A percentile compares a stretch with the other conserved stretches of the same genome.
These are phyloP conservation scores for Takifugu ocellatus DNA, from an alignment of 2,797 vertebrate genomes.

Conservation along the genomic window DNA sequence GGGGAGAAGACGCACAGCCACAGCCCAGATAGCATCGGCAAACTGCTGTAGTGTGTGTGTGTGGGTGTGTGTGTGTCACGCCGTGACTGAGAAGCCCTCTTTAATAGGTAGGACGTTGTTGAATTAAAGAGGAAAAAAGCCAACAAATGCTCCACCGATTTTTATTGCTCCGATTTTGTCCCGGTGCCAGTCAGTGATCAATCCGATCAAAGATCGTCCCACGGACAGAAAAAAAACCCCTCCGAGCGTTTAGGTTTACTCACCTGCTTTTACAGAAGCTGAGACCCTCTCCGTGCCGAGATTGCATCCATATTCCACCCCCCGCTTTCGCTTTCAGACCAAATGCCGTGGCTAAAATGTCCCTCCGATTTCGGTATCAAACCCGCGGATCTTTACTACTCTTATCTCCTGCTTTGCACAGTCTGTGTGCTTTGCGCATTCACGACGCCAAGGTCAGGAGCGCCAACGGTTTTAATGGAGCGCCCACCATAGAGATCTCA, in stretches of 20 bases:
- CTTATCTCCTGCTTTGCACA: constrained; percentile 66
- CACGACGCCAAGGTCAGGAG: constrained; percentile 82
- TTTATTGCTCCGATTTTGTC: neutral
- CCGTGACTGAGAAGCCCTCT: constrained; percentile 49
- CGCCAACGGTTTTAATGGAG: constrained; percentile 76
- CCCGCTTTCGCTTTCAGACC: constrained; percentile 30
- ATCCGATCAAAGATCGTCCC: constrained; percentile 37
- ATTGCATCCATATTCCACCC: constrained; percentile 53
- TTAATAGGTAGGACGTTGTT: constrained; percentile 55
- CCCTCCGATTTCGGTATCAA: constrained; percentile 42
- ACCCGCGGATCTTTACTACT: constrained; percentile 60
- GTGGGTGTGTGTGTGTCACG: constrained; percentile 39
- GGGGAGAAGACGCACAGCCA: constrained; percentile 55
- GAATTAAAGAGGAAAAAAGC: constrained; percentile 8
- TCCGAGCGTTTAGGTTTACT: constrained; percentile 56
- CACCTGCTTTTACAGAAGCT: constrained; percentile 68
- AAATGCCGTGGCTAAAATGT: constrained; percentile 29
- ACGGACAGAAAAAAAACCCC: neutral
- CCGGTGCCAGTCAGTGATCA: constrained; percentile 25
- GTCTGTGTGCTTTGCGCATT: constrained; percentile 76
- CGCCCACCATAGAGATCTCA: constrained; percentile 73
- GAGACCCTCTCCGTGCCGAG: constrained; percentile 59
- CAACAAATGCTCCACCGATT: constrained; percentile 2
- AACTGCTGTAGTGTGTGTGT: constrained; percentile 51
- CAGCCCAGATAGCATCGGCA: constrained; percentile 68